These are phyloP conservation scores for Trissoscelio sp. DNA, from an alignment of 2,888 invertebrate species.

Conservation along the genomic window DNA sequence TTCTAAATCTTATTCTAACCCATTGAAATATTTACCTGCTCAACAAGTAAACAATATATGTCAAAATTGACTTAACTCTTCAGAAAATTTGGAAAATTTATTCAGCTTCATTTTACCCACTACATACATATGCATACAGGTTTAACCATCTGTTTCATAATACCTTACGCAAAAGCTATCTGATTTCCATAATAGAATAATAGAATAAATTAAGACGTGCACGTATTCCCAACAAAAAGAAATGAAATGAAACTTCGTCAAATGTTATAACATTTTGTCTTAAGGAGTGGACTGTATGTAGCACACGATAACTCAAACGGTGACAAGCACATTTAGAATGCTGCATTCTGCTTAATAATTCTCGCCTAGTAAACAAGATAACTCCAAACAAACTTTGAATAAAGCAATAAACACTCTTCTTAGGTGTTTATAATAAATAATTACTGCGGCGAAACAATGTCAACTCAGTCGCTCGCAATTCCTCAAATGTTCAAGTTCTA, in stretches of 20 bases:
- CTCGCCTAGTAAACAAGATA: conserved; percentile 23
- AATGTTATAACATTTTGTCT: too few relatives aligned
- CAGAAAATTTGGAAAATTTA: too few relatives aligned
- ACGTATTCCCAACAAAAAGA: background rate
- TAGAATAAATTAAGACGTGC: conserved; percentile 11
- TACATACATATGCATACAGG: background rate
- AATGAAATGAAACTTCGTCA: too few relatives aligned
- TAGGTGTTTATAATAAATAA: conserved; percentile 55
- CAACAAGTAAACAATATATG: too few relatives aligned
- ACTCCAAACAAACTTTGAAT: conserved; percentile 29
- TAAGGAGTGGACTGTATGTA: too few relatives aligned
- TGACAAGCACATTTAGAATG: conserved; percentile 7
- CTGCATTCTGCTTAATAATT: conserved; percentile 21
- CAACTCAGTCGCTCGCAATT: conserved; percentile 32
- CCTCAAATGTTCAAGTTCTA: conserved; percentile 39
- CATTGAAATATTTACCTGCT: too few relatives aligned
- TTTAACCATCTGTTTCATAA: conserved; percentile 31
- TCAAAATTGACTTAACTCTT: too few relatives aligned
- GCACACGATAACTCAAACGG: background rate
- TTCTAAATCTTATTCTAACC: too few relatives aligned
- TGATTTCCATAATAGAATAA: conserved; percentile 34
- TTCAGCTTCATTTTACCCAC: background rate
- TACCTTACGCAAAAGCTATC: conserved; percentile 4
- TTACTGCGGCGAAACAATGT: conserved; percentile 40
- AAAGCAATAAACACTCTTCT: conserved; percentile 30